Percentiles rank a stretch among this genome's conserved stretches.
phyloP scores from a whole-genome alignment of 1,140 invertebrate species.

The Adoxophyes honmai region DNA sequence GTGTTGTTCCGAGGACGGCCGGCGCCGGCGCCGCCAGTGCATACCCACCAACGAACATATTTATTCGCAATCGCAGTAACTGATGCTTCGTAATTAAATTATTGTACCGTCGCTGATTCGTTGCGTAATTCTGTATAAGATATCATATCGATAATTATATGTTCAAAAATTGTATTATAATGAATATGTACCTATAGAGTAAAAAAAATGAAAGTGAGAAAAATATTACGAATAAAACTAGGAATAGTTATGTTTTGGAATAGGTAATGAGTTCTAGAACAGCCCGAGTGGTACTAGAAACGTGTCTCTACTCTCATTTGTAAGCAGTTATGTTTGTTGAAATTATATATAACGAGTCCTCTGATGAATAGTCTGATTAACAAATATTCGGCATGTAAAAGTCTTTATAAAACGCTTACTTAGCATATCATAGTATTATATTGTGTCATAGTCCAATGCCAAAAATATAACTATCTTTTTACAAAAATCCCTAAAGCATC shows the following conservation, averaged over 20 bases:
- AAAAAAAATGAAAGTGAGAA: constrained; percentile 75
- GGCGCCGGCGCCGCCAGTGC: constrained; percentile 27
- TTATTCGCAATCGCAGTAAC: constrained; percentile 66
- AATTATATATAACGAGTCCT: constrained; percentile 76
- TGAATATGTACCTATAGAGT: constrained; percentile 75
- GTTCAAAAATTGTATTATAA: constrained; percentile 76
- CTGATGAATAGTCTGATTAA: constrained; percentile 77
- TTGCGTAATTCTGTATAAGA: constrained; percentile 73
- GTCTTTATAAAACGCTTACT: constrained; percentile 77
- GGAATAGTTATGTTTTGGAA: constrained; percentile 72
- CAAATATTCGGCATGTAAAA: constrained; percentile 76
- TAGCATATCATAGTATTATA: constrained; percentile 78
- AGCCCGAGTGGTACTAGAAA: constrained; percentile 59
- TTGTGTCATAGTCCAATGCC: constrained; percentile 77
- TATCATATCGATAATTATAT: constrained; percentile 76
- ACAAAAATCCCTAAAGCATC: constrained; percentile 72
- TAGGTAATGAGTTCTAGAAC: constrained; percentile 66
- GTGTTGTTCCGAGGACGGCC: constrained; percentile 20
- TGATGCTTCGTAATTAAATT: constrained; percentile 69
- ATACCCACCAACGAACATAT: constrained; percentile 58
- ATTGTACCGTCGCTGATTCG: constrained; percentile 70
- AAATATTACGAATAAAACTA: constrained; percentile 75
- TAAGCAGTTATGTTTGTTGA: constrained; percentile 76
- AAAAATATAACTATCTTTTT: constrained; percentile 78
- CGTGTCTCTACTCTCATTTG: constrained; percentile 70